phyloP scores from a whole-genome alignment of 2,113 vertebrate genomes.

The Serilophus lunatus region DNA sequence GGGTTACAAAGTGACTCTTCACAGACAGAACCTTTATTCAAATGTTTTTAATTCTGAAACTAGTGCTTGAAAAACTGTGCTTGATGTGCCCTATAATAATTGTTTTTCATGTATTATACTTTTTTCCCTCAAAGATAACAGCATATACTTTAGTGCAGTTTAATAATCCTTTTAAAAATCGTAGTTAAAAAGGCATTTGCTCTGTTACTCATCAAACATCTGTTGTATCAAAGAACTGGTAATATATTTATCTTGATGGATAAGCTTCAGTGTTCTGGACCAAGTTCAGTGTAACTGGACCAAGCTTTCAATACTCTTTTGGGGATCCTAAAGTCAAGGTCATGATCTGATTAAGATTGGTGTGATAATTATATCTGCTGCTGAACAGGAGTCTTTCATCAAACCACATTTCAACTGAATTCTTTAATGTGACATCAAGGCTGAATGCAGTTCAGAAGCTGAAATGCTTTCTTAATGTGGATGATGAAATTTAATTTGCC shows the following conservation, averaged over 20 bases:
- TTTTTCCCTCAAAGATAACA: constrained; percentile 3
- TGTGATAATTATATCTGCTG: constrained; percentile 33
- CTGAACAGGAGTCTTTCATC: constrained; percentile 19
- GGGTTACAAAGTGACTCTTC: constrained; percentile 14
- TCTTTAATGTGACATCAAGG: neutral
- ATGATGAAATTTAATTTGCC: constrained; percentile 33
- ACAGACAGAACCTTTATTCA: constrained; percentile 14
- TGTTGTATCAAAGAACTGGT: neutral
- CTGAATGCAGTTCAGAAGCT: constrained; percentile 19
- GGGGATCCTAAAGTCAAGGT: constrained; percentile 26
- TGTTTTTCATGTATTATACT: constrained; percentile 6
- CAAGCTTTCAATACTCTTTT: neutral
- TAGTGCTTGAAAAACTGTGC: constrained; percentile 1
- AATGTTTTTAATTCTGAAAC: neutral
- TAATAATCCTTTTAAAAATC: constrained; percentile 15
- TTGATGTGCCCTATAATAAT: neutral
- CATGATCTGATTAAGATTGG: constrained; percentile 18
- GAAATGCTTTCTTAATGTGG: neutral
- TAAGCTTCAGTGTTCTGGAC: constrained; percentile 24
- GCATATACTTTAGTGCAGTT: neutral
- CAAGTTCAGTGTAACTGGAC: constrained; percentile 17
- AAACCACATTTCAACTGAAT: neutral
- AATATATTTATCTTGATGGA: constrained; percentile 15
- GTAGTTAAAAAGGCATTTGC: constrained; percentile 10
- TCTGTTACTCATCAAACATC: constrained; percentile 1